Percentiles rank a stretch among this genome's conserved stretches.
Evolutionary conservation across 2,888 invertebrate species (phyloP).

Genomic region (Oscheius sp.): DNA sequence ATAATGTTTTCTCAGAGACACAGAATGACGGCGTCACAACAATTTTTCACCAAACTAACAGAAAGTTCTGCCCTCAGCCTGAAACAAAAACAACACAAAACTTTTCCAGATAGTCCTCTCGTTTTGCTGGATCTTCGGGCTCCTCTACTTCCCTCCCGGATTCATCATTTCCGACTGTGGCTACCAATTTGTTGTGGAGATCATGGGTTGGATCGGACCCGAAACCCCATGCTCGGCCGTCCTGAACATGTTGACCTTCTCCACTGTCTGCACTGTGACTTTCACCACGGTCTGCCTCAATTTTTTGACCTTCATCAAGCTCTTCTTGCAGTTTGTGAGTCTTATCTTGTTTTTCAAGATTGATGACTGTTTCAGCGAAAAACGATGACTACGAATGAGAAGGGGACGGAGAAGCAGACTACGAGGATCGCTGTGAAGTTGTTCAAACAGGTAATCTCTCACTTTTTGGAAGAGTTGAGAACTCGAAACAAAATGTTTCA

Average conservation of each 20-base stretch:
- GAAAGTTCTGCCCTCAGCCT: no score
- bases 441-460: neutral
- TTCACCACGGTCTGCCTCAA: constrained; percentile 42
- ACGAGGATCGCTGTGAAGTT: neutral
- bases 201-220: constrained; percentile 39
- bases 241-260: constrained; percentile 38
- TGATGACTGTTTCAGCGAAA: neutral
- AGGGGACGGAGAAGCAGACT: neutral
- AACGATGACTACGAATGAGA: neutral
- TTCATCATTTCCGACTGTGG: constrained; percentile 32
- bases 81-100: neutral
- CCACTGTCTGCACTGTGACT: constrained; percentile 36
- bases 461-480: neutral
- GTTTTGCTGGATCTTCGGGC: neutral
- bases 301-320: constrained; percentile 39
- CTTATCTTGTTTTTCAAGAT: neutral
- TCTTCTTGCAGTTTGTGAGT: constrained; percentile 24
- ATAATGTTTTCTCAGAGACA: no score
- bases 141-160: neutral
- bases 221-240: constrained; percentile 37
- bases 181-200: constrained; percentile 38
- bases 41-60: no score
- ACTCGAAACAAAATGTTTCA: no score
- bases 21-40: no score
- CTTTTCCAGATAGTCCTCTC: neutral